These are phyloP conservation scores for Zygogramma bicolorata DNA, from an alignment of 2,888 invertebrate genomes.

Conservation along the genomic window DNA sequence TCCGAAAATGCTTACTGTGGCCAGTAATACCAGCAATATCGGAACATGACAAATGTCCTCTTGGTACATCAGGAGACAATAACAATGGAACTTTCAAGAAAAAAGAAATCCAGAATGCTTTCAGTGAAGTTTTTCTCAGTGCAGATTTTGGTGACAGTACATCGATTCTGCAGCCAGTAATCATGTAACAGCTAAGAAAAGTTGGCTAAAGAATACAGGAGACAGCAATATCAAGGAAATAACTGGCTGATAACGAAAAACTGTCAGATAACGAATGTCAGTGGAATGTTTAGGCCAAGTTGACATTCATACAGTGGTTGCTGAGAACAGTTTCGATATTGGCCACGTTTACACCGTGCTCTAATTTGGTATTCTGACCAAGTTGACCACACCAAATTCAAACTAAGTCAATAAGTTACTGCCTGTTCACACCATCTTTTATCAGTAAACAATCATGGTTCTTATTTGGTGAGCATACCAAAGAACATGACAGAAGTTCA, in stretches of 20 bases:
- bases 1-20: too few relatives aligned
- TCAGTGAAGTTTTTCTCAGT: constrained; percentile 46
- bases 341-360: too few relatives aligned
- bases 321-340: constrained; percentile 31
- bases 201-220: constrained; percentile 30
- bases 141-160: constrained; percentile 32
- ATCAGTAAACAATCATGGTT: too few relatives aligned
- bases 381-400: too few relatives aligned
- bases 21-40: too few relatives aligned
- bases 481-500: too few relatives aligned
- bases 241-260: constrained; percentile 30
- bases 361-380: too few relatives aligned
- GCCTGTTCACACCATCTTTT: too few relatives aligned
- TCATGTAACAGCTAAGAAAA: constrained; percentile 40
- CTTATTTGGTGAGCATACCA: too few relatives aligned
- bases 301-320: constrained; percentile 23
- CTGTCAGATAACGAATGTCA: constrained; percentile 27
- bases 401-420: too few relatives aligned
- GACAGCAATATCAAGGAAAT: constrained; percentile 25
- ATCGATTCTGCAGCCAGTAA: constrained; percentile 46
- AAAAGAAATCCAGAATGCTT: constrained; percentile 33
- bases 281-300: constrained; percentile 28
- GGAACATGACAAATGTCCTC: too few relatives aligned
- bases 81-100: constrained; percentile 14
- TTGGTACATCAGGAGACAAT: constrained; percentile 15